Base-by-base conservation (phyloP, 2,888 invertebrate genomes). In the Chirona hameri region DNA sequence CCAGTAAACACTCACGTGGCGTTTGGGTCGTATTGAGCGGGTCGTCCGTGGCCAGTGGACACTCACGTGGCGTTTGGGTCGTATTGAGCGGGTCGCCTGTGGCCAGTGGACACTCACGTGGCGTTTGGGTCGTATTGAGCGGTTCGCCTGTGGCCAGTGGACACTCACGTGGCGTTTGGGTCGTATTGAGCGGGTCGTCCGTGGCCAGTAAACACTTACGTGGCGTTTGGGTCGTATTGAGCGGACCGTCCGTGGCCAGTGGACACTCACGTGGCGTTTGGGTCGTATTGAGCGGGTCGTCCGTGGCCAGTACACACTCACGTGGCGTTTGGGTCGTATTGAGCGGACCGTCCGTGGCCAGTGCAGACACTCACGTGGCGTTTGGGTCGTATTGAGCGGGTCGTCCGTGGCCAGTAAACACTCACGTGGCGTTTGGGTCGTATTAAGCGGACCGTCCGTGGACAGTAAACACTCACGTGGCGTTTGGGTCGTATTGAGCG, bases 311-410 rank as follows among this genome's bases (percentile, higher is more conserved):
- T n/a, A n/a, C n/a, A n/a, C n/a, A 91, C 93, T 93, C 91, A 98
- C 97, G 98, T 98, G 87, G 99, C 99, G 88, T 96, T 97, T 86
- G 99, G 99, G 91, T 99, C 99, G 90, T 99, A 99, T 90, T 99
- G 39, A 39, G 39, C 39, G 4, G 39, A 39, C 39, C 39, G 39
- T 5, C 39, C 39, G 39, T n/a, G n/a, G n/a, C n/a, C n/a, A n/a
- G n/a, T n/a, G n/a, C n/a, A n/a, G n/a, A n/a, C n/a, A 91, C 93
- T 93, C 91, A 98, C 97, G 98, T 98, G 87, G 99, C 99, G 88
- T 96, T 97, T 86, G 99, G 99, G 91, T 99, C 99, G 90, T 99
- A 99, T 90, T 99, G 39, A 39, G 39, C 39, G 4, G 39, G 7
- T 7, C 39, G 39, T 5, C 39, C 39, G 39, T n/a, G n/a, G n/a